A percentile compares a stretch with the other conserved stretches of the same genome.
Conservation (phyloP, 1,140 invertebrate genomes). For the Onthophagus taurus region DNA sequence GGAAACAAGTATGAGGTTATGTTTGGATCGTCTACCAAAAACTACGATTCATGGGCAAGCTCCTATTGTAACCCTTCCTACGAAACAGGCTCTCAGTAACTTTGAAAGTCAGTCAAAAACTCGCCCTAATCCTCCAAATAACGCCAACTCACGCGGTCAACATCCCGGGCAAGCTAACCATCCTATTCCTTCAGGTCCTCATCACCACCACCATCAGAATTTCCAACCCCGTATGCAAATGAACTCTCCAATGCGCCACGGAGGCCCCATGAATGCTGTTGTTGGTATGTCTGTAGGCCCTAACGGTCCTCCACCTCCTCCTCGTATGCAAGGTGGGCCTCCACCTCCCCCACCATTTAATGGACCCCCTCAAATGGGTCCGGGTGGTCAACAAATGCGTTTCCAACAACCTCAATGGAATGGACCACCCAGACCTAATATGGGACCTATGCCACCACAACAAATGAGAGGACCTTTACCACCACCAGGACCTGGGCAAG, state of each 20-base stretch:
- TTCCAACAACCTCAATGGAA: conserved; percentile 49
- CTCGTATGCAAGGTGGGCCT: conserved; percentile 56
- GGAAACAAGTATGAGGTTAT: conserved; percentile 78
- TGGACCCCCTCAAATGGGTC: conserved; percentile 29
- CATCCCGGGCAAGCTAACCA: conserved; percentile 45
- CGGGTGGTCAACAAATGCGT: conserved; percentile 45
- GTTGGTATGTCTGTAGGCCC: conserved; percentile 54
- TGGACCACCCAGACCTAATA: conserved; percentile 38
- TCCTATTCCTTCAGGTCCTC: conserved; percentile 42
- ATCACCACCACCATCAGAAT: no score
- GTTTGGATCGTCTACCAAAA: conserved; percentile 87
- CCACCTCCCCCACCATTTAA: conserved; percentile 36
- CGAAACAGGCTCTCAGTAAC: conserved; percentile 58
- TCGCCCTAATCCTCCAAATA: conserved; percentile 62
- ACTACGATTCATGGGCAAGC: conserved; percentile 92
- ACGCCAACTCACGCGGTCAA: conserved; percentile 37
- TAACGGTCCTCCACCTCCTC: no score
- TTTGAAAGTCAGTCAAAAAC: conserved; percentile 87
- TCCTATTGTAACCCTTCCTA: conserved; percentile 90
- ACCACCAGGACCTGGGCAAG: no score
- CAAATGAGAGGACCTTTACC: conserved; percentile 49
- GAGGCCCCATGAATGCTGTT: conserved; percentile 51
- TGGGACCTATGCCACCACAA: conserved; percentile 45
- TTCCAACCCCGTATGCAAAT: conserved; percentile 58
- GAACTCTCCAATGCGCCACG: conserved; percentile 53